Conservation (phyloP, 2,888 invertebrate genomes). For the Glomeris marginata region DNA sequence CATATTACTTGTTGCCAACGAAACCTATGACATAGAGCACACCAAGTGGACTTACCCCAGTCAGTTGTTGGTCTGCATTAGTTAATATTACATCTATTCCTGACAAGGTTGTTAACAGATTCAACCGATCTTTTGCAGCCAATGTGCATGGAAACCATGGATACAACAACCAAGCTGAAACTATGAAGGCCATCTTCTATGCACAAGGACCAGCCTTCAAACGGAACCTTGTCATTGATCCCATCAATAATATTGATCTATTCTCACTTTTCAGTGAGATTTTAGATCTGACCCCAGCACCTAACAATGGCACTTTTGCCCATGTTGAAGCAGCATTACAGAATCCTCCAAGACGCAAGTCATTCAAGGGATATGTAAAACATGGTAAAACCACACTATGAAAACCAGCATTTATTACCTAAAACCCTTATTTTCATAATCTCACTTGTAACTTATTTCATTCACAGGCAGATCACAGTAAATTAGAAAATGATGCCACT, state of each 20-base stretch:
- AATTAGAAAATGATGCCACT: too few relatives aligned
- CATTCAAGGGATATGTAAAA: too few relatives aligned
- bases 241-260: constrained; percentile 49
- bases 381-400: too few relatives aligned
- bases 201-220: constrained; percentile 50
- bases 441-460: too few relatives aligned
- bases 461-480: too few relatives aligned
- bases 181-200: constrained; percentile 55
- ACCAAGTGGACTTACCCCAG: neutral
- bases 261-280: constrained; percentile 46
- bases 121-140: neutral
- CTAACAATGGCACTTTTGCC: constrained; percentile 37
- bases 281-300: constrained; percentile 36
- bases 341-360: too few relatives aligned
- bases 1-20: constrained; percentile 44
- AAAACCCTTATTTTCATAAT: too few relatives aligned
- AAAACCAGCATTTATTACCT: too few relatives aligned
- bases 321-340: constrained; percentile 17
- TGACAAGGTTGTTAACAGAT: neutral
- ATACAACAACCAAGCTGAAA: constrained; percentile 41
- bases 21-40: constrained; percentile 39
- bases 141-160: constrained; percentile 38
- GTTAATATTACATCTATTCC: neutral
- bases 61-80: too few relatives aligned
- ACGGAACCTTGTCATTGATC: constrained; percentile 27